phyloP scores from a whole-genome alignment of 2,797 vertebrate genomes.

The Malurus leucopterus region DNA sequence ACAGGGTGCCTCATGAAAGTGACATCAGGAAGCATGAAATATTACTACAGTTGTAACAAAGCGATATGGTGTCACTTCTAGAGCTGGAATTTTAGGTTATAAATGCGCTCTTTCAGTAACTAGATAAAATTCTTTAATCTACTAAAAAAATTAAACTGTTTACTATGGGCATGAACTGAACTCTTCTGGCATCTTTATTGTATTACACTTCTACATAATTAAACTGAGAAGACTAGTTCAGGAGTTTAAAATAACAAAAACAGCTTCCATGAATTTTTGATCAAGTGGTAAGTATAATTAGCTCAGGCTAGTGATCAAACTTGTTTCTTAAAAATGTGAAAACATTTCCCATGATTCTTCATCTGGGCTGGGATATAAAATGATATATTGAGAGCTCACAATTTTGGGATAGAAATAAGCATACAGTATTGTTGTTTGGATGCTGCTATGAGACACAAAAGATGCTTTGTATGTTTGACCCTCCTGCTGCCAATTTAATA shows the following conservation, averaged over 20 bases:
- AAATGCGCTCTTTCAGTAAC: background rate
- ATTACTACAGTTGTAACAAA: background rate
- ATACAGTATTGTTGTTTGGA: background rate
- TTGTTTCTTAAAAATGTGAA: background rate
- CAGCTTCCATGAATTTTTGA: background rate
- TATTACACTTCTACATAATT: background rate
- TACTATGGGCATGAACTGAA: background rate
- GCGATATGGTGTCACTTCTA: background rate
- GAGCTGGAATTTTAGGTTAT: background rate
- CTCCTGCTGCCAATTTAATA: background rate
- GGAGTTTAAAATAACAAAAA: background rate
- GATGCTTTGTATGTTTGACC: background rate
- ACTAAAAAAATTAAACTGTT: background rate
- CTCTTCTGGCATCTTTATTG: background rate
- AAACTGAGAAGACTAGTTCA: background rate
- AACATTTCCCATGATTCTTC: background rate
- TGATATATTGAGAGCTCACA: background rate
- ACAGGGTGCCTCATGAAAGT: background rate
- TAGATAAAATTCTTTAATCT: background rate
- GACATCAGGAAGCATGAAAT: background rate
- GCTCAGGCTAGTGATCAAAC: background rate
- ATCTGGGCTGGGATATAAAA: background rate
- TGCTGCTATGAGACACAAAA: background rate
- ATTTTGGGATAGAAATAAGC: background rate
- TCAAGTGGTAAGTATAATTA: background rate